Conservation (phyloP, 2,888 invertebrate genomes). For the Hyalella azteca region DNA sequence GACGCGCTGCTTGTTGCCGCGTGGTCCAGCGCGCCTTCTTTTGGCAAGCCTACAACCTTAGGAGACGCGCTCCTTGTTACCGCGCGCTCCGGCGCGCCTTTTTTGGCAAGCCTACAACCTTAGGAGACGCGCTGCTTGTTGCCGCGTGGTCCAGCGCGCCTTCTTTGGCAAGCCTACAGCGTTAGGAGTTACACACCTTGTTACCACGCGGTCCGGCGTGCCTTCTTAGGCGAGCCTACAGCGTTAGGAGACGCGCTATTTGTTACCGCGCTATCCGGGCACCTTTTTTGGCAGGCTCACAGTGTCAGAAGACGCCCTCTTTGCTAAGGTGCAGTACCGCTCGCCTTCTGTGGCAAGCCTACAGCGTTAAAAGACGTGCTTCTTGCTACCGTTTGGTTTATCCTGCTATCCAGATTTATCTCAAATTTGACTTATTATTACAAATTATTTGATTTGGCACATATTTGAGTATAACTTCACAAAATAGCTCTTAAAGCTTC, state of each 20-base stretch:
- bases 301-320: not conserved
- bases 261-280: not conserved
- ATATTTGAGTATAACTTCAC: too few relatives aligned
- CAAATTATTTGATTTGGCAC: too few relatives aligned
- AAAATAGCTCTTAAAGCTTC: too few relatives aligned
- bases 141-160: too few relatives aligned
- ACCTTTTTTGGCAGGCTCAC: not conserved
- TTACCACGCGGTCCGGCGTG: not conserved
- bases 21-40: not conserved
- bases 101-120: not conserved
- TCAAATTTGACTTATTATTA: too few relatives aligned
- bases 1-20: not conserved
- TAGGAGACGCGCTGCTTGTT: constrained; percentile 7
- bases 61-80: not conserved
- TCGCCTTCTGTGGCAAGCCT: not conserved
- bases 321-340: not conserved
- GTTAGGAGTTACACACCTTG: too few relatives aligned
- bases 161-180: too few relatives aligned
- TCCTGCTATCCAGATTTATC: too few relatives aligned
- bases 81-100: not conserved
- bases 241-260: not conserved
- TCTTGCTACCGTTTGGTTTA: not conserved
- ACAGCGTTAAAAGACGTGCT: not conserved
- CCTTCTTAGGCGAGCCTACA: not conserved
- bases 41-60: not conserved